Evolutionary conservation across 2,797 vertebrate genomes (phyloP), one percentile per base, ranked within the genome.

Genomic region (Hippocampus kuda): DNA sequence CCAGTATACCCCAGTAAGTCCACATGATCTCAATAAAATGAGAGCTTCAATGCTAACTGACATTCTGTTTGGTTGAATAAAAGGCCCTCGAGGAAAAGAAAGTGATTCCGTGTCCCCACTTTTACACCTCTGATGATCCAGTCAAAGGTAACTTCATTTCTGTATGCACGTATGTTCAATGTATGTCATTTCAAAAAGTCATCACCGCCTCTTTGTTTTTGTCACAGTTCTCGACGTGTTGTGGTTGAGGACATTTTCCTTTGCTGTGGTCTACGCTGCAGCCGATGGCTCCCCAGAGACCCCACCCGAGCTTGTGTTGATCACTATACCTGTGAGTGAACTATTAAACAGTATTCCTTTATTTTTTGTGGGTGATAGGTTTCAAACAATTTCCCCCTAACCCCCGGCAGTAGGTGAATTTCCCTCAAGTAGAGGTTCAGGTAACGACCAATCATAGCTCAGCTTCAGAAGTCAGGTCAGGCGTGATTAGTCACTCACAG

Each of bases 1-100:
- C 67, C 97, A 99, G 42, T 98, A 96, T 66, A 93, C 97, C 56
- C 97, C 94, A n/a, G 97, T 99, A 86, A 94, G 95, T 93, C 27
- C 61, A 67, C 22, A 16, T 60, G 34, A 15, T 0, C 64, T 1
- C 64, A 70, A 46, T 61, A 63, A 69, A 72, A 26, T 15, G 12
- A 27, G 60, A 26, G 15, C 7, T 4, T 59, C 10, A 0, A 59
- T 22, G 70, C 15, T 54, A 41, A 73, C 53, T 18, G 48, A 46
- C 69, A 70, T 65, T 65, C 7, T 75, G 16, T 73, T 30, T 68
- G 22, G 68, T 79, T 76, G 11, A 54, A 15, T 20, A 87, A 79
- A 88, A 99, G 97, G 86, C 84, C 48, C 83, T 99, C 2, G 94
- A 98, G 64, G 93, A 97, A 83, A 98, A 95, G 83, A 98, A 95